Evolutionary conservation across 2,888 invertebrate genomes (phyloP), one percentile per base, ranked within the genome.

Genomic region (Ormyrus pomaceus): DNA sequence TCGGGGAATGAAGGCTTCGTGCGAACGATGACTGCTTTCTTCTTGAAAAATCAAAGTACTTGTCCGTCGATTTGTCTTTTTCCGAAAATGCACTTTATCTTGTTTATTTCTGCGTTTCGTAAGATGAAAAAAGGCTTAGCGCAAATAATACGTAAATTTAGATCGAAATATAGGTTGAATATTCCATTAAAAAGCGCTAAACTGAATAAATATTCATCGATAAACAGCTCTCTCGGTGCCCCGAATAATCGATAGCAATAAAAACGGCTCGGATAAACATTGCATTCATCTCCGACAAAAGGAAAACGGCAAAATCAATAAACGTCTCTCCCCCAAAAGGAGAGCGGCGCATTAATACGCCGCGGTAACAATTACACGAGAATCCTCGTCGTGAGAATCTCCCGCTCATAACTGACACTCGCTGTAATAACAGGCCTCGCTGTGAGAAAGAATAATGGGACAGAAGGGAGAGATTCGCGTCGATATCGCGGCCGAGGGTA

Each of bases 381-480:
- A 51, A 34, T 65, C 69, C 34, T 75, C 45, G 53, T 73, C 79
- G 68, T 68, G 79, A 69, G 79, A 79, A 79, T 73, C 73, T 68
- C 34, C 34, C 65, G 58, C 50, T 64, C 59, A 61, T 59, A 79
- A 75, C 65, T 55, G 70, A 80, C 78, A 66, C 81, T 82, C 77
- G 73, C 77, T 69, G 75, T 77, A 82, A 81, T 82, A 81, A 75
- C 66, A 83, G 65, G 34, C 48, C 19, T 45, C 55, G 69, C 59
- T 72, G 81, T 77, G 79, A 82, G 82, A 82, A 83, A 84, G 83
- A 84, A 83, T 82, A 82, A 84, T 83, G 83, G 82, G 78, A 75
- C 77, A 76, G 78, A 78, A 79, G 83, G 82, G 82, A 84, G 69
- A 79, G n/a, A 71, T 72, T 78, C 68, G 72, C 64, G 61, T 79